phyloP scores from a whole-genome alignment of 1,140 invertebrate genomes.

The Saccostrea glomerata region DNA sequence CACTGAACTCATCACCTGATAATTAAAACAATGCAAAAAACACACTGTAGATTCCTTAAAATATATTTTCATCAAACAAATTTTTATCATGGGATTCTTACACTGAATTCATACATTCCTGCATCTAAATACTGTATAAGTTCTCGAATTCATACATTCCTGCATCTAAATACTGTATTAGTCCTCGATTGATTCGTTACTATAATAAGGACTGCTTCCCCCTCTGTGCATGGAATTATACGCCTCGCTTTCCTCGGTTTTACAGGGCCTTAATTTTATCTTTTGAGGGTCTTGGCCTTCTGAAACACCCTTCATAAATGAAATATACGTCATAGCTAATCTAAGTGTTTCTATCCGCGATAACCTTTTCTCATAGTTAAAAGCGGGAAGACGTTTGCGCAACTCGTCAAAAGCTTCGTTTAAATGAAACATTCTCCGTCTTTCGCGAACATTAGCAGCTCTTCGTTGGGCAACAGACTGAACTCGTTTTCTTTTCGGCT shows the following conservation, averaged over 20 bases:
- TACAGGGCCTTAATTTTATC: constrained; percentile 1
- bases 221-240: neutral
- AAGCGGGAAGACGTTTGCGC: constrained; percentile 72
- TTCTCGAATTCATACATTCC: neutral
- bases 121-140: neutral
- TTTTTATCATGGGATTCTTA: no score
- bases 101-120: no score
- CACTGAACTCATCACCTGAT: no score
- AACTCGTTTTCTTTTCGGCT: constrained; percentile 71
- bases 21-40: no score
- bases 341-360: constrained; percentile 90
- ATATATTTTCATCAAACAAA: no score
- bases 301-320: constrained; percentile 92
- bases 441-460: constrained; percentile 77
- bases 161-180: neutral
- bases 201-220: neutral
- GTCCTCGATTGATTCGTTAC: neutral
- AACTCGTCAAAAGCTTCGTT: constrained; percentile 78
- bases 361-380: constrained; percentile 74
- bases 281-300: constrained; percentile 10
- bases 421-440: constrained; percentile 76
- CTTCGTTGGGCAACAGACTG: constrained; percentile 71
- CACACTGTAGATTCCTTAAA: no score
- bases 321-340: constrained; percentile 96
- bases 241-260: neutral